Base-by-base conservation (phyloP, 1,140 invertebrate genomes). In the Polypedilum vanderplanki region DNA sequence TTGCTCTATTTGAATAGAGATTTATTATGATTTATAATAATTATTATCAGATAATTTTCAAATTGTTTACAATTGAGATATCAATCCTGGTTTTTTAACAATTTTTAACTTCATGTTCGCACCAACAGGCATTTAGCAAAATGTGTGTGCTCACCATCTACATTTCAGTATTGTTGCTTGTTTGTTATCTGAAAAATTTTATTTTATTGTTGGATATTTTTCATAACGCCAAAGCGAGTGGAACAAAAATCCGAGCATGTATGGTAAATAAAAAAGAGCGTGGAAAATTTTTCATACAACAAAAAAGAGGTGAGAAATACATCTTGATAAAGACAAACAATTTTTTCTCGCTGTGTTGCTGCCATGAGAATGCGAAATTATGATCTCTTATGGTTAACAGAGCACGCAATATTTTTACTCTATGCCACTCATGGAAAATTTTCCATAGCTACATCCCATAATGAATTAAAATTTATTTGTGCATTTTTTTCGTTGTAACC, bases 401-500 rank as follows among this genome's bases (percentile, higher is more conserved):
- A 4, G 4, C 12, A 57, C 46, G 12, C 46, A n/a, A 57, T 12
- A 57, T 15, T 46, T 1, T 12, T 15, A n/a, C 46, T 57, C 10
- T n/a, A 3, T 15, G 7, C 4, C 46, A 57, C 10, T 57, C 12
- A 4, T 15, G 8, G 46, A 57, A 57, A 4, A 57, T 57, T 15
- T 4, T 46, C 15, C 8, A 9, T 46, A n/a, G n/a, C n/a, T 15
- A 46, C 15, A 46, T 46, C 41, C 15, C 46, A 15, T 57, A n/a
- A 57, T 57, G 46, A 57, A 57, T 57, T 57, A 57, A 57, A 33
- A 57, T 57, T 57, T 57, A 57, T 57, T 57, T n/a, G 46, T n/a
- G 46, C 24, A 33, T 33, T 33, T 5, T 33, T 5, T 33, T 33
- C n/a, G 24, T 33, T 33, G n/a, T n/a, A n/a, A n/a, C n/a, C n/a